These are phyloP conservation scores for Hybognathus amarus DNA, from an alignment of 2,797 vertebrate genomes.

Conservation along the genomic window DNA sequence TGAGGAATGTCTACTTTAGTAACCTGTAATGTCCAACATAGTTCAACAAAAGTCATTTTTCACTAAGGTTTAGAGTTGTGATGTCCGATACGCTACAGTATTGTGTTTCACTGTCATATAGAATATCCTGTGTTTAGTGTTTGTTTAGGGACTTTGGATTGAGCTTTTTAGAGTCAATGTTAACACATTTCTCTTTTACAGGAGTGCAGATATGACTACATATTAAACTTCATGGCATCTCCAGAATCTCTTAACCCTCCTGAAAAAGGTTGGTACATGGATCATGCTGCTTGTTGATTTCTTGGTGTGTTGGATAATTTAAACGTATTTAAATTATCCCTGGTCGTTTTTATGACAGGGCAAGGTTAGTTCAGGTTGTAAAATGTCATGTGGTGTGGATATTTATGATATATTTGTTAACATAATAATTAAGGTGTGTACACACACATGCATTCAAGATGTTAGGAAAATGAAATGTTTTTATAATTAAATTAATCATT, in stretches of 20 bases:
- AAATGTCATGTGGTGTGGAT: background rate
- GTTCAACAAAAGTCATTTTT: background rate
- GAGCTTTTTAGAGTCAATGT: background rate
- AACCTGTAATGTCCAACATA: background rate
- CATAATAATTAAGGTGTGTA: no score
- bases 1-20: constrained; percentile 56
- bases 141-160: constrained; percentile 4
- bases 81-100: constrained; percentile 8
- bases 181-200: constrained; percentile 56
- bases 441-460: background rate
- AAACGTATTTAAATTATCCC: no score
- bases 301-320: background rate
- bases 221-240: constrained; percentile 61
- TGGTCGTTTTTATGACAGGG: no score
- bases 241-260: constrained; percentile 53
- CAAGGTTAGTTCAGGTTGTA: background rate
- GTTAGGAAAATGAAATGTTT: background rate
- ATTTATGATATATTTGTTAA: background rate
- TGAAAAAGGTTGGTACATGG: constrained; percentile 56
- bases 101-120: background rate
- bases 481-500: background rate
- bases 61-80: background rate
- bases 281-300: background rate
- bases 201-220: constrained; percentile 60
- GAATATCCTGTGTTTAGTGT: background rate